A percentile compares a stretch with the other conserved stretches of the same genome.
Conservation (phyloP, 2,113 vertebrate genomes). For the Leucosticte australis region DNA sequence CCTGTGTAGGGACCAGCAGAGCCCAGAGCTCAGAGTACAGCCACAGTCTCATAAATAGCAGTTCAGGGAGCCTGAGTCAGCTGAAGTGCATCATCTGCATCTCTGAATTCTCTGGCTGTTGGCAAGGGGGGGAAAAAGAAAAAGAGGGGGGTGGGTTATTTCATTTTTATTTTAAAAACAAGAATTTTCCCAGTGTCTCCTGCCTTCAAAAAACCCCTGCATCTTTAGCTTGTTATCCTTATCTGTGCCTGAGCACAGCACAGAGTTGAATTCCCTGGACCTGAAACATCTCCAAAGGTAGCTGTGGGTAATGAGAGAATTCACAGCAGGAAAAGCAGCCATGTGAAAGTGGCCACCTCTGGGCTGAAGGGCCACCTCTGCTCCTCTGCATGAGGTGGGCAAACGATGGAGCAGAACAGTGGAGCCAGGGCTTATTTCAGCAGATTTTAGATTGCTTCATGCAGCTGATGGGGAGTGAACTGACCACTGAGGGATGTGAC, state of each 20-base stretch:
- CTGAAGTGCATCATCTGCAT: neutral
- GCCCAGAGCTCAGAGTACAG: neutral
- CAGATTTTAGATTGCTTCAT: neutral
- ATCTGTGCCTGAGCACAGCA: neutral
- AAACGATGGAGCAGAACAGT: neutral
- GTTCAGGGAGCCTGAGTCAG: neutral
- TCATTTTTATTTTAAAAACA: neutral
- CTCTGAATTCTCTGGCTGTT: neutral
- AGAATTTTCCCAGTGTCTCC: neutral
- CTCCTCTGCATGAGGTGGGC: neutral
- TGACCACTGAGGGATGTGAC: neutral
- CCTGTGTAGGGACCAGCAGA: neutral
- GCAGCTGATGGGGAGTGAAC: accelerated
- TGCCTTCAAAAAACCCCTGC: neutral
- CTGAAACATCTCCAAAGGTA: neutral
- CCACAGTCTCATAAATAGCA: neutral
- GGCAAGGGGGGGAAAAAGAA: neutral
- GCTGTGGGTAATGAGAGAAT: neutral
- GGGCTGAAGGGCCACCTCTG: neutral
- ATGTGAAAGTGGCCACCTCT: neutral
- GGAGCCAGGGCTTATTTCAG: neutral
- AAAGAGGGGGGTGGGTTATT: accelerated
- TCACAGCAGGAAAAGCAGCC: neutral
- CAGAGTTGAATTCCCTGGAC: neutral
- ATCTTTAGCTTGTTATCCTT: neutral